Conservation (phyloP, 2,797 vertebrate genomes). For the Bothrops alternatus region DNA sequence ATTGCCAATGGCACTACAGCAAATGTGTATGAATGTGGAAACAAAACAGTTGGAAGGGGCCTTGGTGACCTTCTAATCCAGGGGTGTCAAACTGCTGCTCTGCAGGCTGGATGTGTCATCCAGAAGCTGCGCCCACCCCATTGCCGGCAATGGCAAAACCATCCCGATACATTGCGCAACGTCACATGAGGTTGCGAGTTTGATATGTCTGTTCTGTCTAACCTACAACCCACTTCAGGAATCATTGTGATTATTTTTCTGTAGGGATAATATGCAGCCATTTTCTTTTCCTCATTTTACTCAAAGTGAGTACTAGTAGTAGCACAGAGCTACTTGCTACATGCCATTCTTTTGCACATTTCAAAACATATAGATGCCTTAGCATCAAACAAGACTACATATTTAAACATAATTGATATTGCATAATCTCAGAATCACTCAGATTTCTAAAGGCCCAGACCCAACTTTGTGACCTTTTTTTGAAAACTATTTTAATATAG, state of each 20-base stretch:
- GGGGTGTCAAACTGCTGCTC: too few relatives aligned
- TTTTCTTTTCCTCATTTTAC: background rate
- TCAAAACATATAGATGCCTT: background rate
- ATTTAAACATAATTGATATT: background rate
- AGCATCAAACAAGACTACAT: background rate
- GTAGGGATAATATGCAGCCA: background rate
- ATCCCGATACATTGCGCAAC: too few relatives aligned
- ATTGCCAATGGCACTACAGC: background rate
- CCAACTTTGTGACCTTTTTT: slow-evolving; percentile 8
- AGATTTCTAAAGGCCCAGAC: slow-evolving; percentile 31
- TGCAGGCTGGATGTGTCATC: too few relatives aligned
- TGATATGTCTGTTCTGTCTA: too few relatives aligned
- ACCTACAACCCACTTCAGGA: background rate
- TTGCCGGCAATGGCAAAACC: too few relatives aligned
- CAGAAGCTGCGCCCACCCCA: too few relatives aligned
- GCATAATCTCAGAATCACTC: slow-evolving; percentile 16
- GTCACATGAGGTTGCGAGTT: too few relatives aligned
- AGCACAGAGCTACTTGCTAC: background rate
- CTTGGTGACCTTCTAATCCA: background rate
- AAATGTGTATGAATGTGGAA: background rate
- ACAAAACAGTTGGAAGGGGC: background rate
- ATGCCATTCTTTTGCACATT: background rate
- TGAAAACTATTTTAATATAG: slow-evolving; percentile 26
- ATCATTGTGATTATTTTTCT: background rate
- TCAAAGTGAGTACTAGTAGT: background rate